Conservation (phyloP, 2,113 vertebrate species). For the Pelusios castaneus region DNA sequence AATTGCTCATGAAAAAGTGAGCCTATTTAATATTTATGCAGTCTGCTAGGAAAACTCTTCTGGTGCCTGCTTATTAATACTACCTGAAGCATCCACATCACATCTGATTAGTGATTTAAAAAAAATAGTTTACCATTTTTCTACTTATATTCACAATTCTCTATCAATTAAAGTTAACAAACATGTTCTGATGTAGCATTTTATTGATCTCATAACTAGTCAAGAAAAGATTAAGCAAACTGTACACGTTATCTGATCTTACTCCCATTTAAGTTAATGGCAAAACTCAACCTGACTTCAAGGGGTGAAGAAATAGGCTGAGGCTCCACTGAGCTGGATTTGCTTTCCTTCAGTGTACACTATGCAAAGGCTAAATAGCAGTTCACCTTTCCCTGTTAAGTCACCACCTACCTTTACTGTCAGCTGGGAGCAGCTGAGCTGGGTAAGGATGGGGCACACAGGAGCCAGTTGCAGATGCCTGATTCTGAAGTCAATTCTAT, state of each 20-base stretch:
- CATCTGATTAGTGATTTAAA: conserved; percentile 55
- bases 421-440: no score
- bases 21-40: conserved; percentile 64
- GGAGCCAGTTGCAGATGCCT: background rate
- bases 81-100: conserved; percentile 67
- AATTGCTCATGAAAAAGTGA: conserved; percentile 51
- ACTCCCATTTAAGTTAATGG: background rate
- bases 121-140: conserved; percentile 66
- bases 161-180: conserved; percentile 61
- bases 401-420: background rate
- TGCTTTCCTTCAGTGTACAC: background rate
- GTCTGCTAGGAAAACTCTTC: conserved; percentile 64
- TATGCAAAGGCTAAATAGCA: background rate
- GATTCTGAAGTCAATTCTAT: background rate
- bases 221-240: background rate
- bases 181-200: background rate
- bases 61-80: conserved; percentile 63
- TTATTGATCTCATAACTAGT: conserved; percentile 10
- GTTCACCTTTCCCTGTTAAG: background rate
- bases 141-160: conserved; percentile 65
- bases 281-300: rapidly evolving
- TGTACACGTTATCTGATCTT: background rate
- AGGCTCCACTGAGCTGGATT: background rate
- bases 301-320: rapidly evolving
- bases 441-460: background rate